Evolutionary conservation across 1,140 invertebrate genomes (phyloP).

Genomic region (Drosophila novamexicana): DNA sequence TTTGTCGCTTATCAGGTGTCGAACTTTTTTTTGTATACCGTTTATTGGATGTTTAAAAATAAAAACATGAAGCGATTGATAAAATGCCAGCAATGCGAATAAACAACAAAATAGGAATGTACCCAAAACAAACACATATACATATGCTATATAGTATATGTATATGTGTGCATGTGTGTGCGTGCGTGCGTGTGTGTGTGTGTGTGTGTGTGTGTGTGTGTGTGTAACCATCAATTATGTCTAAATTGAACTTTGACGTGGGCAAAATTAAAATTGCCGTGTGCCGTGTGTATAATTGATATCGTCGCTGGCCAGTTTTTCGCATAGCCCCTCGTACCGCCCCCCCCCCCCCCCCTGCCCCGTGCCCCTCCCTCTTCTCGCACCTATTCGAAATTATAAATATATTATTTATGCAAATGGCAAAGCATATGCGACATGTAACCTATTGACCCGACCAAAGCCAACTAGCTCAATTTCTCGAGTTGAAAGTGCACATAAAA

Average conservation of each 20-base stretch:
- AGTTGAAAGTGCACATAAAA: background rate
- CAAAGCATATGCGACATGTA: background rate
- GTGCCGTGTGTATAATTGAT: conserved; percentile 52
- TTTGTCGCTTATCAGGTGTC: conserved; percentile 27
- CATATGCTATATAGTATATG: background rate
- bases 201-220: conserved; percentile 3
- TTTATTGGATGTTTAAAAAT: conserved; percentile 71
- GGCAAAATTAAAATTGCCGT: conserved; percentile 33
- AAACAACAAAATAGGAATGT: conserved; percentile 7
- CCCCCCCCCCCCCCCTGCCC: background rate
- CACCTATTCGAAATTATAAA: background rate
- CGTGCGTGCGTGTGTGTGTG: background rate
- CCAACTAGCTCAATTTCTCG: background rate
- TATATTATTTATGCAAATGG: conserved; percentile 21
- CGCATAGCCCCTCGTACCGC: background rate
- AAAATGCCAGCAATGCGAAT: conserved; percentile 41
- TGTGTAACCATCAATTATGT: conserved; percentile 66
- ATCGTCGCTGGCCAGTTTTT: background rate
- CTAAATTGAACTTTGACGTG: conserved; percentile 77
- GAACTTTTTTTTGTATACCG: conserved; percentile 17
- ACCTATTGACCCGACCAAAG: conserved; percentile 5
- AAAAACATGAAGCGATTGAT: conserved; percentile 70
- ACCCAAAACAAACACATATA: background rate
- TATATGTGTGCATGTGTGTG: background rate
- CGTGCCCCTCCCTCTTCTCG: too few relatives aligned